Conservation (phyloP, 2,797 vertebrate species). For the Triplophysa bombifrons region DNA sequence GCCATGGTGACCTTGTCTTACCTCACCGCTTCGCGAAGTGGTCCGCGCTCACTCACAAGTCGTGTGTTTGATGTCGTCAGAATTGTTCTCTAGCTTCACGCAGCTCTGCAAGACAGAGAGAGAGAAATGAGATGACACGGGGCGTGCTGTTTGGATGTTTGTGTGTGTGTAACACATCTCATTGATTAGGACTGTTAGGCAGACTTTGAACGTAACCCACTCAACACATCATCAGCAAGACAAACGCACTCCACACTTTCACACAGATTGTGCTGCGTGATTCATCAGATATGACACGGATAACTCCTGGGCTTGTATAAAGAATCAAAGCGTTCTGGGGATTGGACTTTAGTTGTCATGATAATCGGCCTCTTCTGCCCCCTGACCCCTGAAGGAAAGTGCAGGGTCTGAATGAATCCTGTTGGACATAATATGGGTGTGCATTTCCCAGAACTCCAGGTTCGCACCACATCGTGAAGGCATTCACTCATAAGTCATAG, state of each 20-base stretch:
- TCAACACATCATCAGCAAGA: constrained; percentile 43
- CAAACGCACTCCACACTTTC: constrained; percentile 18
- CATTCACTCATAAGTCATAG: no score
- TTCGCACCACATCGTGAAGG: constrained; percentile 35
- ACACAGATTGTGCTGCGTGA: constrained; percentile 65
- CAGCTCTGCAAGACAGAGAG: constrained; percentile 75
- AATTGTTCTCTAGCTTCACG: constrained; percentile 88
- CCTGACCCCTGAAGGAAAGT: constrained; percentile 60
- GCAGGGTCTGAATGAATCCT: constrained; percentile 51
- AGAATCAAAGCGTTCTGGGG: constrained; percentile 53
- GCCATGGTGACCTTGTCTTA: constrained; percentile 88
- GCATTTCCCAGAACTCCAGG: constrained; percentile 43
- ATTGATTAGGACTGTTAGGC: constrained; percentile 54
- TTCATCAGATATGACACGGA: constrained; percentile 78
- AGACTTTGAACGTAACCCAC: constrained; percentile 56
- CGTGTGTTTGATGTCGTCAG: constrained; percentile 92
- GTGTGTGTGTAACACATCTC: constrained; percentile 37
- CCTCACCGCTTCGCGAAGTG: constrained; percentile 89
- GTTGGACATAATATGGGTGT: constrained; percentile 41
- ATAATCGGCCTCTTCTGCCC: constrained; percentile 70
- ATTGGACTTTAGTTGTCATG: constrained; percentile 74
- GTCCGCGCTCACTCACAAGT: constrained; percentile 85
- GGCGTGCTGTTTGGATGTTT: constrained; percentile 55
- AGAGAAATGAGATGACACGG: constrained; percentile 52
- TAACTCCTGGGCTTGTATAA: constrained; percentile 70